phyloP scores from a whole-genome alignment of 2,888 invertebrate genomes.

The Vanessa cardui region DNA sequence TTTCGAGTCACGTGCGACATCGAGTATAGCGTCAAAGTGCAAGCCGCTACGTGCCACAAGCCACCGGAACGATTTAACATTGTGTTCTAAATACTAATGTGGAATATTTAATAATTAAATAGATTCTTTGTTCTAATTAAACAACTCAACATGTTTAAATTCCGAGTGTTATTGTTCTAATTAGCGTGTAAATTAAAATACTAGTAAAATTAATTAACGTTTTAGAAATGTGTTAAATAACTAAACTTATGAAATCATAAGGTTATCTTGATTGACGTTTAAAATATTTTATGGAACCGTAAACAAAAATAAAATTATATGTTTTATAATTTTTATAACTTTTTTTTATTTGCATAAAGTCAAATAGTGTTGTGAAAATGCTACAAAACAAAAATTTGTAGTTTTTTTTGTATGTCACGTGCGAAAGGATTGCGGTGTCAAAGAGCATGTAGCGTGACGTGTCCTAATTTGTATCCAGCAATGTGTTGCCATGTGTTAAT shows the following conservation, averaged over 20 bases:
- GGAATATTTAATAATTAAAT: background rate
- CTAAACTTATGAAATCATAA: no score
- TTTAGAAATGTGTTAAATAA: no score
- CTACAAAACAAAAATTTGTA: slow-evolving; percentile 13
- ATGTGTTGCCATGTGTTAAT: background rate
- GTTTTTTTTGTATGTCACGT: slow-evolving; percentile 34
- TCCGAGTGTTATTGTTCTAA: no score
- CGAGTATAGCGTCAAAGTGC: slow-evolving; percentile 38
- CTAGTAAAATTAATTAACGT: no score
- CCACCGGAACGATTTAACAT: background rate
- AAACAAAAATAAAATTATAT: no score
- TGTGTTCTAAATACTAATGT: slow-evolving; percentile 11
- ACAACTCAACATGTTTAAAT: no score
- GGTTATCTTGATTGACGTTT: no score
- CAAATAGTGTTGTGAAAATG: background rate
- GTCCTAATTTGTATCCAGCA: slow-evolving; percentile 30
- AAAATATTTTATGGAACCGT: no score
- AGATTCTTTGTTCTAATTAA: background rate
- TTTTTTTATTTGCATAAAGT: no score
- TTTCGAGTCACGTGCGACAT: slow-evolving; percentile 37
- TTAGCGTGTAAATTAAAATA: no score
- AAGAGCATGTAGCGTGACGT: slow-evolving; percentile 37
- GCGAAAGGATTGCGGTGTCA: slow-evolving; percentile 33
- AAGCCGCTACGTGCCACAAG: slow-evolving; percentile 31
- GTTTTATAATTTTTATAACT: no score